Base-by-base conservation (phyloP, 2,113 vertebrate genomes). In the Poeciliopsis retropinna region DNA sequence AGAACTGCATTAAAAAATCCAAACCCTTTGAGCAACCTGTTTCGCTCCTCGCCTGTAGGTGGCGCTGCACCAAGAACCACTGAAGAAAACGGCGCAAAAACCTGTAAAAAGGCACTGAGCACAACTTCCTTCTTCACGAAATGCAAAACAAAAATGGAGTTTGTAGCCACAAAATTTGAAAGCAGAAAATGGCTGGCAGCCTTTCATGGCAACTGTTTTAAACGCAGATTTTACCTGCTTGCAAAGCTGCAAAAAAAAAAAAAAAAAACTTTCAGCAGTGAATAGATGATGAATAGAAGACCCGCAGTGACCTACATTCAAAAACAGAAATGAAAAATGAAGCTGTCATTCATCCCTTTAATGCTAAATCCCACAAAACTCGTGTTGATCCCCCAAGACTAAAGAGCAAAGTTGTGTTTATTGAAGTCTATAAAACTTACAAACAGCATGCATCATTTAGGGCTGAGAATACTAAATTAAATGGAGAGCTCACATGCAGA, bases 321-420 rank as follows among this genome's bases (percentile, higher is more conserved):
- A 34, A 37, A 60, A 41, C 44, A 11, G 34, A 65, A 51, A 61
- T 41, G 41, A 76, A 44, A 37, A 44, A 63, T 34, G 25, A 8
- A 65, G 14, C 31, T 77, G 76, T 64, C 76, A 82, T 54, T 80
- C 54, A 60, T 25, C n/a, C 44, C 54, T n/a, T 63, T 19, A 64
- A 22, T 1, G 0, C 51, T 54, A 41, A 79, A 81, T 76, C 31
- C 64, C 9, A 28, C 0, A 4, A 81, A 79, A 69, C 60, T 54
- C 15, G 30, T 27, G 60, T 10, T 65, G 25, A 78, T 81, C 39
- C 67, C 67, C 41, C 34, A 70, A 68, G 47, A 76, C 60, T 77
- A 76, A 76, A 79, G 63, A 47, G 39, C 60, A 64, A 73, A 11
- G 30, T 57, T 80, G 61, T 80, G 67, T 81, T 79, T 72, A 60